A percentile compares a stretch with the other conserved stretches of the same genome.
phyloP scores from a whole-genome alignment of 2,888 invertebrate genomes.

The Drosophila subsilvestris region DNA sequence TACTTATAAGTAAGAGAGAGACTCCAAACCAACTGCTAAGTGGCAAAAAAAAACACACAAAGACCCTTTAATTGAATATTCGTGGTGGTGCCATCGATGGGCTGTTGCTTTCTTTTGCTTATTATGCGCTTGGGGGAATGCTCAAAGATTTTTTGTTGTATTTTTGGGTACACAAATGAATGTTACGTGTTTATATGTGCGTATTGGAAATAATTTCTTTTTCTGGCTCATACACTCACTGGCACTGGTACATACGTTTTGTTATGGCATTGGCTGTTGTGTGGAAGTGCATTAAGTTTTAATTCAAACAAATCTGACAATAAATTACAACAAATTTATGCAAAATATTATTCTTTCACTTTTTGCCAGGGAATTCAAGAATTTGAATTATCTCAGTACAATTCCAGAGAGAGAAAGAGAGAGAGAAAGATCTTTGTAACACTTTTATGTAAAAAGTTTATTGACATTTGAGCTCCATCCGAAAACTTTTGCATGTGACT shows the following conservation, averaged over 20 bases:
- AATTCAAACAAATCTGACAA: background rate
- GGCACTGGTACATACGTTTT: background rate
- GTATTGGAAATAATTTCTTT: conserved; percentile 35
- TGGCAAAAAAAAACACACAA: conserved; percentile 35
- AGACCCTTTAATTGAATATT: conserved; percentile 37
- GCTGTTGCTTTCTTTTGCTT: conserved; percentile 51
- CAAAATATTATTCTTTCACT: background rate
- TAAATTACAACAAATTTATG: background rate
- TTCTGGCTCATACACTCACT: background rate
- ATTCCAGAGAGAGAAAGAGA: background rate
- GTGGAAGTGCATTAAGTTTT: background rate
- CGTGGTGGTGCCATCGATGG: conserved; percentile 28
- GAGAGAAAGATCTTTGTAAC: background rate
- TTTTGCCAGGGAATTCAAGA: background rate
- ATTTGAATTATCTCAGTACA: background rate
- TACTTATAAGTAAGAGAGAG: conserved; percentile 22
- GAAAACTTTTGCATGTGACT: conserved; percentile 24
- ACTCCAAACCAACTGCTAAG: conserved; percentile 25
- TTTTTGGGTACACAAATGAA: conserved; percentile 51
- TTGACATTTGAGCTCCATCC: background rate
- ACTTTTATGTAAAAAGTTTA: background rate
- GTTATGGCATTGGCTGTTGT: no score
- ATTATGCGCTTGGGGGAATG: conserved; percentile 47
- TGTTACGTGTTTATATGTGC: conserved; percentile 58
- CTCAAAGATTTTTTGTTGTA: conserved; percentile 20